These are phyloP conservation scores for Cliona cf. orientalis DNA, from an alignment of 37 sponge, comb jelly and placozoan genomes.

Conservation along the genomic window DNA sequence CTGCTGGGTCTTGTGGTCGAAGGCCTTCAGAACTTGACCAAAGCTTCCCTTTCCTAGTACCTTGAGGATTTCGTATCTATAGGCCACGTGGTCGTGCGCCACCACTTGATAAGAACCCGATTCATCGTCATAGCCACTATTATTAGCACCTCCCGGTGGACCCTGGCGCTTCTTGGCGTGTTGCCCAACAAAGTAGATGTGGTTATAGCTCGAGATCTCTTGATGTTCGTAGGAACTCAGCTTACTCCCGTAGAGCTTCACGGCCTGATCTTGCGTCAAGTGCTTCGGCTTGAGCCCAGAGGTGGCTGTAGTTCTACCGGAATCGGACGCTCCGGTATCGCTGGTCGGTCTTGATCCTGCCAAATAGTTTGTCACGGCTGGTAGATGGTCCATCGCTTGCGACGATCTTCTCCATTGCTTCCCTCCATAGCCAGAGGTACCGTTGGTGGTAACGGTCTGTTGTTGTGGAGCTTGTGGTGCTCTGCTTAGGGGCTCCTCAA, in stretches of 20 bases:
- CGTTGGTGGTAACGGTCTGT: too few relatives aligned
- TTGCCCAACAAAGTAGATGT: slow-evolving; percentile 96
- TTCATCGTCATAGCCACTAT: slow-evolving; percentile 96
- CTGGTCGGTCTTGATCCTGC: too few relatives aligned
- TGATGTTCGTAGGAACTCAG: slow-evolving; percentile 93
- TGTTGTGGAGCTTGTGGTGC: neutral
- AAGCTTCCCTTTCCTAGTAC: slow-evolving; percentile 98
- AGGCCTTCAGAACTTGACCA: slow-evolving; percentile 97
- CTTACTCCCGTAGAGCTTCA: slow-evolving; percentile 93
- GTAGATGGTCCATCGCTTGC: too few relatives aligned
- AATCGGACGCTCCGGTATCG: slow-evolving; percentile 8
- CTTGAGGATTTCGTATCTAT: slow-evolving; percentile 96
- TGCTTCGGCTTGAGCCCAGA: slow-evolving; percentile 52
- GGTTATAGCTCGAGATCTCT: slow-evolving; percentile 85
- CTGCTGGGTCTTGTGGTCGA: slow-evolving; percentile 93
- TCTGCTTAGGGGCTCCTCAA: too few relatives aligned
- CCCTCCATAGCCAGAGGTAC: too few relatives aligned
- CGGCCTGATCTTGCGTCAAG: slow-evolving; percentile 88
- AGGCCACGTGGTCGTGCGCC: slow-evolving; percentile 92
- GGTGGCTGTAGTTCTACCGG: slow-evolving; percentile 31
- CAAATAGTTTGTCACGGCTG: too few relatives aligned
- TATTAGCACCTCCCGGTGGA: slow-evolving; percentile 81
- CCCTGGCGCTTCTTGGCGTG: slow-evolving; percentile 92
- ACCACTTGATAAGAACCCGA: slow-evolving; percentile 84
- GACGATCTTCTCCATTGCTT: too few relatives aligned